These are phyloP conservation scores for Hypocryptadius cinnamomeus DNA, from an alignment of 2,113 vertebrate genomes.

Conservation along the genomic window DNA sequence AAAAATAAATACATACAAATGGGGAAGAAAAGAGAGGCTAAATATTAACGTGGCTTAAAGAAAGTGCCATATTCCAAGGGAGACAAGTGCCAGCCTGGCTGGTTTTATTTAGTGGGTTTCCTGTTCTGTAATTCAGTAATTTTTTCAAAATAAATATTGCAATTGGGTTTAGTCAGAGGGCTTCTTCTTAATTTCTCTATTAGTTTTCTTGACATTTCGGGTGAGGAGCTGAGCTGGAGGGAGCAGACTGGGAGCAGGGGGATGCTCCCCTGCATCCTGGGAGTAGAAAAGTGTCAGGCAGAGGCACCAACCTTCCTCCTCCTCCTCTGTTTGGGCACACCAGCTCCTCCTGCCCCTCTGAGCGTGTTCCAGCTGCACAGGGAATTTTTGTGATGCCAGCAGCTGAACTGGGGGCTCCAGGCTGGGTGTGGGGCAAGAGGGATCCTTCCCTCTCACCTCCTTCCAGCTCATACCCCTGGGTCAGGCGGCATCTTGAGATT, in stretches of 20 bases:
- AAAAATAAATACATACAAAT: slow-evolving; percentile 36
- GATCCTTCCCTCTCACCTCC: background rate
- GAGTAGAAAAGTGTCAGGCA: background rate
- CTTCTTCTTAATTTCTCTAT: slow-evolving; percentile 22
- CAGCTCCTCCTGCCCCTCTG: background rate
- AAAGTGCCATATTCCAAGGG: background rate
- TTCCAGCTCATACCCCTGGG: background rate
- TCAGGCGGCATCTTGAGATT: background rate
- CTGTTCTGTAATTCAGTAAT: slow-evolving; percentile 58
- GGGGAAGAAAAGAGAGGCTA: background rate
- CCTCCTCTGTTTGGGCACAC: background rate
- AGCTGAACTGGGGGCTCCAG: background rate
- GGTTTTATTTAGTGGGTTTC: slow-evolving; percentile 64
- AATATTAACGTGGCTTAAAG: slow-evolving; percentile 29
- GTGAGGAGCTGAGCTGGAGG: background rate
- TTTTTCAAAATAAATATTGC: slow-evolving; percentile 67
- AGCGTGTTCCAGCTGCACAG: background rate
- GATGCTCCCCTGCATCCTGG: fast-evolving
- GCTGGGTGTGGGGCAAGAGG: background rate
- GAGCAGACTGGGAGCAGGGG: background rate
- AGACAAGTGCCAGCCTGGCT: slow-evolving; percentile 54
- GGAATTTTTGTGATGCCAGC: background rate
- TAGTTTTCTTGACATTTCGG: slow-evolving; percentile 6
- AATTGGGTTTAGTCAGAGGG: slow-evolving; percentile 53
- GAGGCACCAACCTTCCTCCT: background rate